Base-by-base conservation (phyloP, 2,797 vertebrate genomes). In the Esox masquinongy region DNA sequence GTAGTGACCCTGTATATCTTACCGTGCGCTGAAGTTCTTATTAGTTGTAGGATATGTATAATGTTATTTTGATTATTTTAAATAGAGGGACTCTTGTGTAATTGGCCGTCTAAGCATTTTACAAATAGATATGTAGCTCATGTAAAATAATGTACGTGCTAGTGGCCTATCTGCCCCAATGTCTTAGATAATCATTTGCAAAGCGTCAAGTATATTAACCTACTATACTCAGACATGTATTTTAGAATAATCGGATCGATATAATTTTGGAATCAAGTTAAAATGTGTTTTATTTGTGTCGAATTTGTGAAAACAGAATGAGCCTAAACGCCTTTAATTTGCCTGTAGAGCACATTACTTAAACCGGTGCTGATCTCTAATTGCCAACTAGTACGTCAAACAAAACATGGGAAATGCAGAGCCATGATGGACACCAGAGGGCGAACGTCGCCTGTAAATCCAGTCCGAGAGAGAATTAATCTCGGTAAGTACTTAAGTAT, bases 361-460 rank as follows among this genome's bases (percentile, higher is more conserved):
- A 39, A 39, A 39, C 36, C 36, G 5, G 7, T 5, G 36, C 36
- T 6, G 36, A 3, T 51, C 51, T 56, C 51, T 16, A 56, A n/a
- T n/a, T 19, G 19, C 17, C 5, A 56, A 56, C 17, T 56, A 6
- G 19, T 56, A 1, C 3, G 9, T 12, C 56, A 22, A 22, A 59
- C 9, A 22, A 22, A 3, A 3, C 56, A 11, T 22, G 22, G 24
- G 22, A 59, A 59, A 49, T 53, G 16, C 7, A 2, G 49, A 71
- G 5, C 49, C 19, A 11, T 26, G 16, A 36, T 22, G 6, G 68
- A 73, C 29, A 73, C 79, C 16, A 72, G 69, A 72, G 63, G 75
- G 75, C 70, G 47, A 47, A 24, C 64, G 39, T 67, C n/a, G 61
- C 11, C 70, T 67, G 66, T 66, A 49, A 67, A 73, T n/a, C 63